Evolutionary conservation across 2,888 invertebrate genomes (phyloP).

Genomic region (Bombyx huttoni): DNA sequence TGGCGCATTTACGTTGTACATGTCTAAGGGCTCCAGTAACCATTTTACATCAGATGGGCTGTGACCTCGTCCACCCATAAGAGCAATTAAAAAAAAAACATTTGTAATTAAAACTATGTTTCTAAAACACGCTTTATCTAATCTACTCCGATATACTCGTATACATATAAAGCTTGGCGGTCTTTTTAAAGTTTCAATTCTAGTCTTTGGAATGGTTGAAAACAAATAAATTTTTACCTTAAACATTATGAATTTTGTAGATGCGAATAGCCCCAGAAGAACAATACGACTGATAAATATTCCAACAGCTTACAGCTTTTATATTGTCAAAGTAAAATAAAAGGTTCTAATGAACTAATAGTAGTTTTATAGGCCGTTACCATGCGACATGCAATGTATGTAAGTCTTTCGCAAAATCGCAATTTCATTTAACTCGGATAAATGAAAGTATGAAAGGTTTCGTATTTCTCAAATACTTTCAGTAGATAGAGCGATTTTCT

Average conservation of each 20-base stretch:
- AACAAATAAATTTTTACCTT: background rate
- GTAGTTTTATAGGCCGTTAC: background rate
- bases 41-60: too few species aligned
- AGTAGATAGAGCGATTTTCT: too few species aligned
- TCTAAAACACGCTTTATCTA: too few species aligned
- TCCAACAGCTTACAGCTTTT: constrained; percentile 15
- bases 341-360: background rate
- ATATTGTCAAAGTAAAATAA: constrained; percentile 15
- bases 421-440: background rate
- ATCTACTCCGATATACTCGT: too few species aligned
- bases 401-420: background rate
- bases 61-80: too few species aligned
- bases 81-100: constrained; percentile 1
- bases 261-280: background rate
- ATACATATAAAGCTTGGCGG: too few species aligned
- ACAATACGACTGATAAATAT: background rate
- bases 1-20: too few species aligned
- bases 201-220: background rate
- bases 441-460: background rate
- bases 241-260: background rate
- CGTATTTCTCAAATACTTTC: too few species aligned
- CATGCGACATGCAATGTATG: background rate
- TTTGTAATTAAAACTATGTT: too few species aligned
- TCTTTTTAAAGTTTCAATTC: background rate
- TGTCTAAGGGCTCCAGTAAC: too few species aligned